Evolutionary conservation across 2,888 invertebrate genomes (phyloP).

Genomic region (Abrostola tripartita): DNA sequence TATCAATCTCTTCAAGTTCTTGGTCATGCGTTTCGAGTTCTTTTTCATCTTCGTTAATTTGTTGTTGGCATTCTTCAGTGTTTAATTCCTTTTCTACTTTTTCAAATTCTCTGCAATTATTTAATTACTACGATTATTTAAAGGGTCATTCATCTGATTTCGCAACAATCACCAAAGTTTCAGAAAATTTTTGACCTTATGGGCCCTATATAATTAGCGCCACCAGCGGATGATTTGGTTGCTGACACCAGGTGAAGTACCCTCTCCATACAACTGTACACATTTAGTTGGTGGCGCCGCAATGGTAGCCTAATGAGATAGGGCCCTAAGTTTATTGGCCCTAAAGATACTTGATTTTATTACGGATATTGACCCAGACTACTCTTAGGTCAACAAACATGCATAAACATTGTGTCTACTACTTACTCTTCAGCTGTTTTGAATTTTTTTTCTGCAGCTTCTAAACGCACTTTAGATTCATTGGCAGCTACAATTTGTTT

Average conservation of each 20-base stretch:
- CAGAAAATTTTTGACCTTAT: slow-evolving; percentile 46
- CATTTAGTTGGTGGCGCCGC: too few species aligned
- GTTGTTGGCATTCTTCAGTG: slow-evolving; percentile 86
- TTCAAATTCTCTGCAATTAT: slow-evolving; percentile 74
- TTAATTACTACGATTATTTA: neutral
- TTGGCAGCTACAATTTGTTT: slow-evolving; percentile 89
- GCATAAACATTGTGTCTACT: too few species aligned
- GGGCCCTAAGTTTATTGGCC: too few species aligned
- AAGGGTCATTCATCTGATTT: neutral
- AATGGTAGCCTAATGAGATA: too few species aligned
- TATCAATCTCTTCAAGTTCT: slow-evolving; percentile 88
- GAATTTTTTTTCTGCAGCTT: slow-evolving; percentile 83
- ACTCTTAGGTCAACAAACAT: too few species aligned
- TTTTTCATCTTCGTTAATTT: slow-evolving; percentile 88
- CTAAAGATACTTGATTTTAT: too few species aligned
- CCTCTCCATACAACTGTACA: too few species aligned
- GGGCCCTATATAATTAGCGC: too few species aligned
- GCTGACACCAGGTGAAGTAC: too few species aligned
- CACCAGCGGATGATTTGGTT: too few species aligned
- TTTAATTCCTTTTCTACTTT: slow-evolving; percentile 84
- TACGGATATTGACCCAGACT: too few species aligned
- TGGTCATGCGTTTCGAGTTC: slow-evolving; percentile 89
- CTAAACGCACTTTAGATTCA: slow-evolving; percentile 87
- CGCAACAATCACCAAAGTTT: too few species aligned
- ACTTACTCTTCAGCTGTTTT: slow-evolving; percentile 82